Evolutionary conservation across 2,113 vertebrate species (phyloP).

Genomic region (Corythornis madagascariensis): DNA sequence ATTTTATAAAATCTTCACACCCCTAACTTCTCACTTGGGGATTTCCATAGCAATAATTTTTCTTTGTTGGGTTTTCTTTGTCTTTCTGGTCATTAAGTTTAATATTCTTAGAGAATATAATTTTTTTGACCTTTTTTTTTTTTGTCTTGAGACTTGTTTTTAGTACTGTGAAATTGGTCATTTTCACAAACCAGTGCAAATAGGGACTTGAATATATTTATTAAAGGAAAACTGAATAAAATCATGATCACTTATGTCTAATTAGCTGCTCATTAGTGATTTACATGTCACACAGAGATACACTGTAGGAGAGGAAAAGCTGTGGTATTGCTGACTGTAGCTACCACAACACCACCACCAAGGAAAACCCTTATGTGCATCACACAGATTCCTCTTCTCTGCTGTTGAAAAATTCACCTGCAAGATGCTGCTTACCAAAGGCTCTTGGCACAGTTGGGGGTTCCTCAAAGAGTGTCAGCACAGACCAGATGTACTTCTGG

Average conservation of each 20-base stretch:
- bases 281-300: background rate
- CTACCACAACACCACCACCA: background rate
- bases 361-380: background rate
- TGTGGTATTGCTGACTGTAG: background rate
- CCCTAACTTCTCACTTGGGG: background rate
- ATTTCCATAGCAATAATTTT: background rate
- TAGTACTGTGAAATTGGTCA: background rate
- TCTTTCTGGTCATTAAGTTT: background rate
- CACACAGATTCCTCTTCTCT: accelerated
- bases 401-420: background rate
- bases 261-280: background rate
- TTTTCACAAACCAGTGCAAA: conserved; percentile 9
- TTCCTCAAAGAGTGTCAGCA: background rate
- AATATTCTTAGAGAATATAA: background rate
- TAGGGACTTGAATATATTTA: background rate
- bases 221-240: conserved; percentile 14
- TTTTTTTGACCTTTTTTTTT: background rate
- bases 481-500: background rate
- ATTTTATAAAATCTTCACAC: background rate
- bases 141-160: background rate
- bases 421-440: background rate
- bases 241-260: background rate
- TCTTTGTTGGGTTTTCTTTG: background rate
- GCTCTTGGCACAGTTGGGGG: background rate
- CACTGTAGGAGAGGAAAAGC: background rate